Percentiles rank a stretch among this genome's conserved stretches.
Conservation (phyloP, 2,113 vertebrate genomes). For the Antechinus flavipes region DNA sequence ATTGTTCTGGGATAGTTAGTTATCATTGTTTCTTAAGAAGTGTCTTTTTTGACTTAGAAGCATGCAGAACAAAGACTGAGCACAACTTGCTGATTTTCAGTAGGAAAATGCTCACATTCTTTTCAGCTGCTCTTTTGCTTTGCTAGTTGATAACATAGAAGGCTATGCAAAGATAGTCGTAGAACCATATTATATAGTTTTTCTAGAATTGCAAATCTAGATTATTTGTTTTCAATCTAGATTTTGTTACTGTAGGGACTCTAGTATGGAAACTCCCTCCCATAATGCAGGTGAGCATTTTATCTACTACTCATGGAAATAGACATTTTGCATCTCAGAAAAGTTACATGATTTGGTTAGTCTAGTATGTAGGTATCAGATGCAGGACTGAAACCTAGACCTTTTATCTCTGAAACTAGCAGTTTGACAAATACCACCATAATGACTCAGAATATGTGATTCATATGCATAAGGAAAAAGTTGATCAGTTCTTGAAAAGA, state of each 20-base stretch:
- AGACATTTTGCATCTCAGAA: not conserved
- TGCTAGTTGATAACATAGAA: not conserved
- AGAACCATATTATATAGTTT: not conserved
- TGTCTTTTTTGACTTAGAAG: not conserved
- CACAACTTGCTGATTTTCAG: not conserved
- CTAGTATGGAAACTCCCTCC: not conserved
- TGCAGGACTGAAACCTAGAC: not conserved
- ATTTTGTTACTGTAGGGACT: not conserved
- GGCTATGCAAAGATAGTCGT: constrained; percentile 12
- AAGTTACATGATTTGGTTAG: not conserved
- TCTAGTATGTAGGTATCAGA: not conserved
- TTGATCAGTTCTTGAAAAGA: not conserved
- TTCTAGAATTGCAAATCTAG: not conserved
- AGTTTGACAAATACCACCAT: not conserved
- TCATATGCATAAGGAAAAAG: too few relatives aligned
- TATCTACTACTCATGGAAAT: not conserved
- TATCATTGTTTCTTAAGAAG: not conserved
- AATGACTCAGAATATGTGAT: not conserved
- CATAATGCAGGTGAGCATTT: not conserved
- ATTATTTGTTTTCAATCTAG: not conserved
- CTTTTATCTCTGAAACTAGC: not conserved
- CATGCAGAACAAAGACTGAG: not conserved
- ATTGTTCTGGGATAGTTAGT: not conserved
- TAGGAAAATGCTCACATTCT: not conserved
- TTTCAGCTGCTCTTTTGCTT: not conserved